phyloP scores from a whole-genome alignment of 2,888 invertebrate species.

The Abscondita cerata region DNA sequence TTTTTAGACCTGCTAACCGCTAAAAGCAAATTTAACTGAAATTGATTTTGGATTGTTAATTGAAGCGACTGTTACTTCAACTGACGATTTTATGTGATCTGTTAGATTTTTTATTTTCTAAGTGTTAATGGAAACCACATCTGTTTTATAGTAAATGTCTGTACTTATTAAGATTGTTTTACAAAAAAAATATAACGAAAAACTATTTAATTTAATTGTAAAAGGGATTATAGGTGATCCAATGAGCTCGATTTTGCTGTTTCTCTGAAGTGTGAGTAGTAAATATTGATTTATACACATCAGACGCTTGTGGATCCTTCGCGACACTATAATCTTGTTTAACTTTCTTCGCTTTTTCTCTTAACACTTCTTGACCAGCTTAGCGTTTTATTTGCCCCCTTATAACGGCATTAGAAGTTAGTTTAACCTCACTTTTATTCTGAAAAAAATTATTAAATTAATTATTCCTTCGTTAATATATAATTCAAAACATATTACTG shows the following conservation, averaged over 20 bases:
- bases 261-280: constrained; percentile 88
- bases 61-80: constrained; percentile 78
- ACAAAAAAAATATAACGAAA: background rate
- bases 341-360: constrained; percentile 78
- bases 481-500: background rate
- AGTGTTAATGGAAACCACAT: background rate
- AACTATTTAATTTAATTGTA: constrained; percentile 68
- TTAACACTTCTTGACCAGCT: constrained; percentile 39
- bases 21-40: constrained; percentile 84
- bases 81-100: constrained; percentile 60
- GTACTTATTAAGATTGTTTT: no score
- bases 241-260: constrained; percentile 89
- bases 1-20: constrained; percentile 85
- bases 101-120: background rate
- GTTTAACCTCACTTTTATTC: background rate
- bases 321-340: constrained; percentile 86
- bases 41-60: constrained; percentile 85
- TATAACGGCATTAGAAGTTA: background rate
- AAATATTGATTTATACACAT: constrained; percentile 94
- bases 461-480: no score
- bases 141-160: background rate
- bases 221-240: constrained; percentile 98
- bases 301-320: constrained; percentile 86
- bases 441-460: background rate
- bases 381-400: constrained; percentile 38